Evolutionary conservation across 2,888 invertebrate species (phyloP).

Genomic region (Ennomos erosarius): DNA sequence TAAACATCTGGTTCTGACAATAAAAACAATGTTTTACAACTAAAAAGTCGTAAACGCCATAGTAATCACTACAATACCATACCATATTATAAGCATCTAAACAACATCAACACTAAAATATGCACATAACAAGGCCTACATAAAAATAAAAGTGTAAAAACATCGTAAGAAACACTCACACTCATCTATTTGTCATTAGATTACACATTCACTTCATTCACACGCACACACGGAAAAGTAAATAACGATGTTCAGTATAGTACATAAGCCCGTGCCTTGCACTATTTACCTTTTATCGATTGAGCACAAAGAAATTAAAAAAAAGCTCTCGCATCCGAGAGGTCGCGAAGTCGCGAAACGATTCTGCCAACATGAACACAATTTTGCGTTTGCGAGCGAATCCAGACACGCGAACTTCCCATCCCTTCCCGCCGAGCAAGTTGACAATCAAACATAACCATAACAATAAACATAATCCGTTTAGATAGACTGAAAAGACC

Average conservation of each 20-base stretch:
- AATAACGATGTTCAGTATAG: constrained; percentile 40
- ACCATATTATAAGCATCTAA: too few relatives aligned
- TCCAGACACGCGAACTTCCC: constrained; percentile 57
- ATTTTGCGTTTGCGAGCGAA: constrained; percentile 49
- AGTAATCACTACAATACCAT: too few relatives aligned
- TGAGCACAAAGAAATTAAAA: constrained; percentile 48
- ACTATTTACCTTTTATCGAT: constrained; percentile 55
- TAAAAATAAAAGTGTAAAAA: constrained; percentile 12
- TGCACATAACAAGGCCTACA: background rate
- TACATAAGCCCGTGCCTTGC: constrained; percentile 40
- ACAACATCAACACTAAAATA: background rate
- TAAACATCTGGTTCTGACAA: too few relatives aligned
- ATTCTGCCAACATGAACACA: constrained; percentile 57
- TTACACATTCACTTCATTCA: constrained; percentile 37
- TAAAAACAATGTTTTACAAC: too few relatives aligned
- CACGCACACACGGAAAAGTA: constrained; percentile 51
- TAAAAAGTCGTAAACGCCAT: too few relatives aligned
- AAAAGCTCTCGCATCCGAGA: constrained; percentile 53
- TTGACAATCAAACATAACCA: constrained; percentile 61
- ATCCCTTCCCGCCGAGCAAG: constrained; percentile 60
- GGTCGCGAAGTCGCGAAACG: constrained; percentile 57
- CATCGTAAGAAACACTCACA: constrained; percentile 38
- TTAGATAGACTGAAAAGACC: constrained; percentile 51
- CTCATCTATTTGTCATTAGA: constrained; percentile 40
- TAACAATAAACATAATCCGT: constrained; percentile 45